phyloP scores from a whole-genome alignment of 53 echinoderm and acorn worm species.

The Arbacia lixula region DNA sequence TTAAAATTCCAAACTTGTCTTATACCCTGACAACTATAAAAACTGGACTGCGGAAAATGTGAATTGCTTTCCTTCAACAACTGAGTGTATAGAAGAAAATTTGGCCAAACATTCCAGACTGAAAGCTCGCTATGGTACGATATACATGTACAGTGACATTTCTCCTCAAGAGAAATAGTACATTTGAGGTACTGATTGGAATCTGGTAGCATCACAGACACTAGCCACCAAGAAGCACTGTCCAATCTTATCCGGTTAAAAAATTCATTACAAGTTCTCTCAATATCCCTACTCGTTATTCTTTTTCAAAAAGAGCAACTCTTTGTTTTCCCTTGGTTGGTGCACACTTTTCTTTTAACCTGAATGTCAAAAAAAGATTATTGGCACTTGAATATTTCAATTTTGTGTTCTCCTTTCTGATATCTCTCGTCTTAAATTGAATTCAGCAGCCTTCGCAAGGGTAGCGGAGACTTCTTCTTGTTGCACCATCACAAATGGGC shows the following conservation, averaged over 20 bases:
- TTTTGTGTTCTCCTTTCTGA: not conserved
- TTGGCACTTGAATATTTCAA: conserved; percentile 56
- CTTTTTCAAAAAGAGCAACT: too few relatives aligned
- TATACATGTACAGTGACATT: not conserved
- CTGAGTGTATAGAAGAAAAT: too few relatives aligned
- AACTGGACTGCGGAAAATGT: too few relatives aligned
- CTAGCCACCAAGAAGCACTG: conserved; percentile 3
- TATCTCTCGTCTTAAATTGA: not conserved
- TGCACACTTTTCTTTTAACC: conserved; percentile 1
- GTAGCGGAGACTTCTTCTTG: too few relatives aligned
- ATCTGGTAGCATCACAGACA: not conserved
- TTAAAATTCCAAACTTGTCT: too few relatives aligned
- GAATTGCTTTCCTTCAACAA: too few relatives aligned
- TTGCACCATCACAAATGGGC: too few relatives aligned
- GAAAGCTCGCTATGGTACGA: too few relatives aligned
- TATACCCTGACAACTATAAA: too few relatives aligned
- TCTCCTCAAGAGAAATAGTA: conserved; percentile 22
- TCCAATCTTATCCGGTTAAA: not conserved
- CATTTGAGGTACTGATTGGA: conserved; percentile 54
- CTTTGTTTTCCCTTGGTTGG: too few relatives aligned
- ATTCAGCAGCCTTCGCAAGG: conserved; percentile 22
- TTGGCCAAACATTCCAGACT: too few relatives aligned
- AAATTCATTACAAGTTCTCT: not conserved
- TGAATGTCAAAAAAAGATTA: conserved; percentile 52
- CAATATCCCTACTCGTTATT: too few relatives aligned